Evolutionary conservation across 2,888 invertebrate genomes (phyloP).

Genomic region (Macrosiphum euphorbiae): DNA sequence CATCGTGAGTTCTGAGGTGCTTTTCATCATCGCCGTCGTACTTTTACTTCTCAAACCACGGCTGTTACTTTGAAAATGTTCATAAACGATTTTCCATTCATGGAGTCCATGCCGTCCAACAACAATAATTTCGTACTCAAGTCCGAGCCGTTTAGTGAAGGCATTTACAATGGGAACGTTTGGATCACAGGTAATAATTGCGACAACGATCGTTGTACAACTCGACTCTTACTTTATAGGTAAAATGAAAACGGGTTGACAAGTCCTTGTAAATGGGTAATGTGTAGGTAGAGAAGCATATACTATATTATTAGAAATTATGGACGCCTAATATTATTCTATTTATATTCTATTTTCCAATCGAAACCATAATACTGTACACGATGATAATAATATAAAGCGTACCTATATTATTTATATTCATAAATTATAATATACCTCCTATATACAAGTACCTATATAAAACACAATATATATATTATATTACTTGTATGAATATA

Average conservation of each 20-base stretch:
- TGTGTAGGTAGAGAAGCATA: neutral
- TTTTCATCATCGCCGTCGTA: neutral
- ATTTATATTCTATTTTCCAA: neutral
- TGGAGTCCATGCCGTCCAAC: constrained; percentile 58
- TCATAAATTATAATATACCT: neutral
- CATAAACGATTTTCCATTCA: constrained; percentile 56
- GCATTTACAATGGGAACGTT: constrained; percentile 57
- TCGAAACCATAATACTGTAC: neutral
- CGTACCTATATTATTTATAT: neutral
- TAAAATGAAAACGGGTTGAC: neutral
- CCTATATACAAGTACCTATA: no score
- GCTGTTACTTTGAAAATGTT: constrained; percentile 47
- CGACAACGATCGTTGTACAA: neutral
- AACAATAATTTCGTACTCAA: constrained; percentile 59
- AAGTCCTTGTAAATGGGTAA: neutral
- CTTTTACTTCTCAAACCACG: neutral
- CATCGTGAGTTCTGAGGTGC: neutral
- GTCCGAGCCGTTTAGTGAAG: constrained; percentile 43
- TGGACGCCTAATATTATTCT: neutral
- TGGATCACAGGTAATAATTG: constrained; percentile 57
- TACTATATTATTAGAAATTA: neutral
- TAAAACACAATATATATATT: neutral
- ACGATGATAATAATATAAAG: neutral
- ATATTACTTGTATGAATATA: neutral
- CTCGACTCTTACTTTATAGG: neutral